phyloP scores from a whole-genome alignment of 2,797 vertebrate genomes.

The Tinamus major region DNA sequence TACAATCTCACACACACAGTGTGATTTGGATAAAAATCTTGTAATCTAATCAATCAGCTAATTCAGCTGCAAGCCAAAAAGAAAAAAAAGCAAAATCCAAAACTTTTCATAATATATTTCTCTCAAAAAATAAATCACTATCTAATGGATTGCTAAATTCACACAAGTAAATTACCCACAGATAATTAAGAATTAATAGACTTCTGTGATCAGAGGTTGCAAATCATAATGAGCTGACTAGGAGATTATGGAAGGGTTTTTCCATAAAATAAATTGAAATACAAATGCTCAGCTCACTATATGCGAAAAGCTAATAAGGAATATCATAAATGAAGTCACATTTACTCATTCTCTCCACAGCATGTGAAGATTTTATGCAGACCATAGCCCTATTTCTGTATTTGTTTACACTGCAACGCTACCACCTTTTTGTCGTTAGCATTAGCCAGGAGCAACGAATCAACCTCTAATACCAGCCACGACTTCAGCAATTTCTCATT shows the following conservation, averaged over 20 bases:
- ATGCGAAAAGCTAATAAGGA: conserved; percentile 28
- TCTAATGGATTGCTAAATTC: conserved; percentile 55
- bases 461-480: background rate
- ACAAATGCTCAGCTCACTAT: conserved; percentile 1
- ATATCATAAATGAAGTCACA: conserved; percentile 19
- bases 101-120: conserved; percentile 59
- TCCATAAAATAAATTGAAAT: conserved; percentile 49
- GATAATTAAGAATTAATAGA: conserved; percentile 69
- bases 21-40: conserved; percentile 66
- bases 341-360: background rate
- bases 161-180: conserved; percentile 63
- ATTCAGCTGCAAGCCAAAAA: conserved; percentile 48
- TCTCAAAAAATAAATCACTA: conserved; percentile 62
- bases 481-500: background rate
- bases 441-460: background rate
- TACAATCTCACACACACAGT: conserved; percentile 59
- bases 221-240: conserved; percentile 32
- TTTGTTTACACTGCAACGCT: background rate
- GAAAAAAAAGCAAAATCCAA: background rate
- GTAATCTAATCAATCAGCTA: conserved; percentile 73
- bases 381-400: background rate
- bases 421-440: background rate
- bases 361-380: background rate
- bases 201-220: conserved; percentile 45
- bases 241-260: conserved; percentile 40